A percentile compares a stretch with the other conserved stretches of the same genome.
Conservation (phyloP, 2,888 invertebrate species). For the Lamproptera curius region DNA sequence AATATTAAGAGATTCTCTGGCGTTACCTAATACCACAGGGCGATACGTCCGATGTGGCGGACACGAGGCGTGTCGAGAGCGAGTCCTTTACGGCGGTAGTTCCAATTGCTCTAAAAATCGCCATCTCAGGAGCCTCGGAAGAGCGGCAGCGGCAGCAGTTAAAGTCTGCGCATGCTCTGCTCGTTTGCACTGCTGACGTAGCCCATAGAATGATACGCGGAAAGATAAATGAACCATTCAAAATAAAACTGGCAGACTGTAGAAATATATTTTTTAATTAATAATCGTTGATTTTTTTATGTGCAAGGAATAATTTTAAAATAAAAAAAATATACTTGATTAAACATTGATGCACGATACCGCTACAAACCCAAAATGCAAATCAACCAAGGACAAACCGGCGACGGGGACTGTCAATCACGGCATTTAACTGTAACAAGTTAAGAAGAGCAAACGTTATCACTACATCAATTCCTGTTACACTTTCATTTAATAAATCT, state of each 20-base stretch:
- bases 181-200: slow-evolving; percentile 43
- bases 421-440: too few relatives aligned
- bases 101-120: too few relatives aligned
- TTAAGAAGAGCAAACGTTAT: too few relatives aligned
- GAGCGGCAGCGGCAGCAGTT: slow-evolving; percentile 31
- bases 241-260: slow-evolving; percentile 51
- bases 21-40: slow-evolving; percentile 73
- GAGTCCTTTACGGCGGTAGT: slow-evolving; percentile 39
- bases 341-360: slow-evolving; percentile 71
- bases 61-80: slow-evolving; percentile 48
- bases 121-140: slow-evolving; percentile 37
- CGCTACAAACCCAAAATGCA: slow-evolving; percentile 80
- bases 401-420: too few relatives aligned
- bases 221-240: slow-evolving; percentile 60
- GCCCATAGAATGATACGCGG: slow-evolving; percentile 76
- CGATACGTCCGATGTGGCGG: slow-evolving; percentile 74
- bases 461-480: too few relatives aligned
- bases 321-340: too few relatives aligned
- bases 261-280: slow-evolving; percentile 63
- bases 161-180: slow-evolving; percentile 32
- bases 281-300: too few relatives aligned
- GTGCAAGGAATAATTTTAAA: too few relatives aligned
- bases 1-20: slow-evolving; percentile 56
- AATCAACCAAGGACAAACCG: too few relatives aligned
- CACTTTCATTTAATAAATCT: too few relatives aligned